phyloP scores from a whole-genome alignment of 2,113 vertebrate species.

The Pimephales promelas region DNA sequence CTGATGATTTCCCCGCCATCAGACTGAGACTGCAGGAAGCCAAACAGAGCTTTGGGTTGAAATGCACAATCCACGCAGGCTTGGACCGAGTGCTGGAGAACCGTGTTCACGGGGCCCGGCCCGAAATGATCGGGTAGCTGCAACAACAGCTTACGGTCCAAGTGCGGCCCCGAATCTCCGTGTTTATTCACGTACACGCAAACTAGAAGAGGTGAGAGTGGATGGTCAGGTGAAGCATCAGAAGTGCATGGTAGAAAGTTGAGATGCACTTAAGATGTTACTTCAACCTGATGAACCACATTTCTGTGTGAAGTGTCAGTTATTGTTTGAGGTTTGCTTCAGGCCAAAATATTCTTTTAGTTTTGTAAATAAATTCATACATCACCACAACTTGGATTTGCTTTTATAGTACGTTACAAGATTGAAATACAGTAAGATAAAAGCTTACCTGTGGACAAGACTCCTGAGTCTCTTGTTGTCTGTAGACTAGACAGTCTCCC shows the following conservation, averaged over 20 bases:
- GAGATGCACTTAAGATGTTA: too few relatives aligned
- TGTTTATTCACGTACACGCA: constrained; percentile 98
- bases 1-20: constrained; percentile 93
- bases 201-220: constrained; percentile 71
- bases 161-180: constrained; percentile 86
- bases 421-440: neutral
- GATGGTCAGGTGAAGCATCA: neutral
- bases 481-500: constrained; percentile 69
- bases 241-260: neutral
- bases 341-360: too few relatives aligned
- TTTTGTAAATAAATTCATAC: too few relatives aligned
- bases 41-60: constrained; percentile 86
- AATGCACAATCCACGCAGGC: constrained; percentile 93
- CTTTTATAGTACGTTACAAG: neutral
- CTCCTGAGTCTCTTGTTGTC: constrained; percentile 77
- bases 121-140: constrained; percentile 95
- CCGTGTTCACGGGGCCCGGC: constrained; percentile 91
- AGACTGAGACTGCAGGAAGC: constrained; percentile 89
- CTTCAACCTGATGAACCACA: too few relatives aligned
- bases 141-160: constrained; percentile 90
- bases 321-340: too few relatives aligned
- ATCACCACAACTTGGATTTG: too few relatives aligned
- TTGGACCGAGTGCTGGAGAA: constrained; percentile 91
- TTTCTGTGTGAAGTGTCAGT: too few relatives aligned
- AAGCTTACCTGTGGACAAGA: constrained; percentile 90